Evolutionary conservation across 2,888 invertebrate genomes (phyloP), one percentile per base, ranked within the genome.

Genomic region (Rhagium mordax): DNA sequence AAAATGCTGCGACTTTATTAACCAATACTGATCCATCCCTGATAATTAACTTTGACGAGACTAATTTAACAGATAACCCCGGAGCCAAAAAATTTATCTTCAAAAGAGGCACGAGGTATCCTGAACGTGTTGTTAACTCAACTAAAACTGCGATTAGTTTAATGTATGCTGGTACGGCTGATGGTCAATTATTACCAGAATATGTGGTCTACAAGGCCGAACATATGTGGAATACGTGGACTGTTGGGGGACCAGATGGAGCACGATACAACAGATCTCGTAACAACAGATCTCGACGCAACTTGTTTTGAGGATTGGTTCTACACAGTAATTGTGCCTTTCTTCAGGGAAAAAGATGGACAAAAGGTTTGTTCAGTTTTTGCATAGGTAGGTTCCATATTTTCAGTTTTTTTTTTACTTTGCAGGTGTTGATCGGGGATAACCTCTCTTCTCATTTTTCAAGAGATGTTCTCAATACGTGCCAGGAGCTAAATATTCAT

Each of bases 191-290:
- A 2, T 75, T 88, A 27, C 87, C 87, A 4, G 80, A 81, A 21
- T 88, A 88, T 51, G 85, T 88, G 4, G 86, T 87, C 0, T 88
- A 88, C 76, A 89, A 88, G 79, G 80, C 87, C 1, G 78, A 81
- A 69, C 66, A 86, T 71, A 49, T 88, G n/a, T 87, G 84, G 78
- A 74, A 83, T 51, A 82, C 84, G 7, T 89, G 88, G 88, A 83
- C 79, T 5, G 76, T 79, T 75, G 84, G 84, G 60, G 88, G 88
- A 7, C 87, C 87, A 16, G 15, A 60, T 20, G 78, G 82, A 59
- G 51, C 83, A 71, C 24, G 71, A 6, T 89, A 87, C 75, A 88
- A 87, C 75, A 41, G 86, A 0, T 82, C 85, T 2, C 73, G 74
- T 61, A 84, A 82, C 55, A 88, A 87, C 1, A 87, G 87, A 87